A percentile compares a stretch with the other conserved stretches of the same genome.
phyloP scores from a whole-genome alignment of 2,113 vertebrate species.

The Eulemur rufifrons region DNA sequence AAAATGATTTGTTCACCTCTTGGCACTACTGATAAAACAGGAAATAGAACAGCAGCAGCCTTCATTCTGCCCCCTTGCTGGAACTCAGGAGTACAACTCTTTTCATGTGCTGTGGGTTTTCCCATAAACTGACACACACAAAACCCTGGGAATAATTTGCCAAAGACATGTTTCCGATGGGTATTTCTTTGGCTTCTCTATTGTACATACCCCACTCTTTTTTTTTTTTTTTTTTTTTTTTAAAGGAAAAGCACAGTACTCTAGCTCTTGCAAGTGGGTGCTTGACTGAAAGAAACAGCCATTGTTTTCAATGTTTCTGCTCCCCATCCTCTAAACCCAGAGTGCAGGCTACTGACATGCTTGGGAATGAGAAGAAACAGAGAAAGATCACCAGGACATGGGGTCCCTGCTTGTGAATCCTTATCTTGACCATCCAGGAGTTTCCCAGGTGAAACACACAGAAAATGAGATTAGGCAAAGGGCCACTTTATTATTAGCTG shows the following conservation, averaged over 20 bases:
- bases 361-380: background rate
- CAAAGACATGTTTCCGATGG: background rate
- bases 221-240: background rate
- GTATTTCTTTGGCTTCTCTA: background rate
- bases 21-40: background rate
- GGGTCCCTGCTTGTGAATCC: background rate
- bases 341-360: background rate
- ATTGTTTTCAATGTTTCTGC: background rate
- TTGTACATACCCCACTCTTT: background rate
- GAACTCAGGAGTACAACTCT: background rate
- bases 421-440: background rate
- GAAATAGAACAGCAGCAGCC: background rate
- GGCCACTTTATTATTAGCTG: background rate
- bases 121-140: background rate
- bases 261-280: background rate
- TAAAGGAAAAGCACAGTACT: background rate
- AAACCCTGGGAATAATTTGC: background rate
- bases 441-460: background rate
- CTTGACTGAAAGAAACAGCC: background rate
- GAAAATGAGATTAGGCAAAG: background rate
- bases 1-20: background rate
- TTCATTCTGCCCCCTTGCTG: background rate
- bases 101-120: background rate
- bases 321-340: background rate
- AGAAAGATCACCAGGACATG: background rate